Base-by-base conservation (phyloP, 2,113 vertebrate species). In the cat (Felis catus) region DNA sequence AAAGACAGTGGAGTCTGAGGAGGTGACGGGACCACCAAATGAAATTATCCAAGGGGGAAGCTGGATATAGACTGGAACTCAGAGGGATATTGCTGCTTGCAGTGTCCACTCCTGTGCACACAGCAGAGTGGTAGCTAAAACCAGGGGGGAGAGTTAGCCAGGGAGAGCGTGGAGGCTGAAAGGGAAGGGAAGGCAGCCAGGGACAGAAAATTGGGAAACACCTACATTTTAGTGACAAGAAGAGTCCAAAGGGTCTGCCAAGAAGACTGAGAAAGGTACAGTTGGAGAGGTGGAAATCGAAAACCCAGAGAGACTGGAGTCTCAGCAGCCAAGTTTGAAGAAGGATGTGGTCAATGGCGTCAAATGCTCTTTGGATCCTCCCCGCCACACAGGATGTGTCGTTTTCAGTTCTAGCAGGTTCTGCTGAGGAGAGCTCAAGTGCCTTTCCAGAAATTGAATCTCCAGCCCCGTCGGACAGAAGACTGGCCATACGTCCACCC, bases 361-460 rank as follows among this genome's bases (percentile, higher is more conserved):
- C 55, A 10, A 8, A 39, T 6, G 15, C 53, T 55, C 94, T 58
- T 39, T 25, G 55, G 53, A 51, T 11, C 3, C 0, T 87, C 33
- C 81, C 70, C 55, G 36, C 3, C 1, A 19, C 70, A 70, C 3
- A n/a, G 41, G 70, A 63, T 79, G 66, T 66, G 81, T 14, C 33
- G 2, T 13, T 61, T 76, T 76, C 74, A 78, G 16, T 14, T 92
- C 63, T 58, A 79, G n/a, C 70, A 84, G 65, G 74, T 87, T 89
- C 94, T 45, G 3, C 7, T 1, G n/a, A 70, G 61, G 51, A 18
- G 16, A 79, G 51, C 33, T 76, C 78, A 39, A 70, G 27, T 55
- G 84, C 76, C 41, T 85, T 45, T 78, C 53, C 36, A 95, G 87
- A 82, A 66, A 92, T 5, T 25, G 53, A 45, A 33, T 51, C 41